These are phyloP conservation scores for Arrhamphus sclerolepis DNA, from an alignment of 2,797 vertebrate genomes.

Conservation along the genomic window DNA sequence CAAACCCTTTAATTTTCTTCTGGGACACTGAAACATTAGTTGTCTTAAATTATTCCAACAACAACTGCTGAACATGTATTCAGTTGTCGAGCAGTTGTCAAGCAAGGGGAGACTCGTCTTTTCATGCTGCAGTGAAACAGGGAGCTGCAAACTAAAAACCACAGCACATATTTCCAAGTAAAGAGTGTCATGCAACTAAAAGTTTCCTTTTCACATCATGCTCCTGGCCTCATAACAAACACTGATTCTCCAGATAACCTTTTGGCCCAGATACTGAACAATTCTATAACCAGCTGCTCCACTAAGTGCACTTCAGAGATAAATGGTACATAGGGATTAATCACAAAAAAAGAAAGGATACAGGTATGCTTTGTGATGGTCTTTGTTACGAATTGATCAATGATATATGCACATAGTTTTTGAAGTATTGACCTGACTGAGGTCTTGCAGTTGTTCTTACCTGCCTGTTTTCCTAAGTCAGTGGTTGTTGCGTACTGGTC, in stretches of 20 bases:
- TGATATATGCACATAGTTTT: neutral
- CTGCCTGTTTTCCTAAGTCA: constrained; percentile 57
- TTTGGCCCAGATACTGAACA: constrained; percentile 64
- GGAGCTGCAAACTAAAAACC: constrained; percentile 10
- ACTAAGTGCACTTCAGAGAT: constrained; percentile 66
- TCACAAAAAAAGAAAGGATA: no score
- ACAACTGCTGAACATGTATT: neutral
- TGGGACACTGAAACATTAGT: no score
- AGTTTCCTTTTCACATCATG: constrained; percentile 45
- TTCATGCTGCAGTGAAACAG: constrained; percentile 27
- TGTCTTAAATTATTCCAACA: no score
- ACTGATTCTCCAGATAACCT: constrained; percentile 58
- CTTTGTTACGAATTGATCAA: no score
- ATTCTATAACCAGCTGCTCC: constrained; percentile 64
- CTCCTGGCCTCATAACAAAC: constrained; percentile 25
- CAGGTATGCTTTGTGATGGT: no score
- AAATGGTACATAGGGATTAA: constrained; percentile 22
- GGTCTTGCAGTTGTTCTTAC: constrained; percentile 46
- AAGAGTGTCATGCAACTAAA: constrained; percentile 44
- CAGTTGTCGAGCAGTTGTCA: constrained; percentile 27
- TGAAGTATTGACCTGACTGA: neutral
- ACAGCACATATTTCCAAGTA: no score
- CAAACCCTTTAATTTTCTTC: no score
- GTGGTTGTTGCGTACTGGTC: constrained; percentile 22
- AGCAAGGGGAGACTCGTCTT: constrained; percentile 33